These are phyloP conservation scores for Hydraecia micacea DNA, from an alignment of 2,888 invertebrate species.

Conservation along the genomic window DNA sequence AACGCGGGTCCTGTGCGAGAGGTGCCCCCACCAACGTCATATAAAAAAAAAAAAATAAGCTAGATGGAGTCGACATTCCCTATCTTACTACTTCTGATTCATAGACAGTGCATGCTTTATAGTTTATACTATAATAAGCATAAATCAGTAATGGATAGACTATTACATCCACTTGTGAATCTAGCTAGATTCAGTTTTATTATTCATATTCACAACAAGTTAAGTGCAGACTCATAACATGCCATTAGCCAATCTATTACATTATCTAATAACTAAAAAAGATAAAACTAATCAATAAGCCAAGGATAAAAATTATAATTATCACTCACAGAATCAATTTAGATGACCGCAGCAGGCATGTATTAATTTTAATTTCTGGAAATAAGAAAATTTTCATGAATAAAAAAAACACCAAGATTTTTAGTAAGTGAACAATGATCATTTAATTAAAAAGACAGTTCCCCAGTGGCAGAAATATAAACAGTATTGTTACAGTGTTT, in stretches of 20 bases:
- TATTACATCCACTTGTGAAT: conserved; percentile 19
- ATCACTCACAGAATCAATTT: conserved; percentile 78
- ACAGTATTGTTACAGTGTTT: conserved; percentile 25
- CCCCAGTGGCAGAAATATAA: conserved; percentile 6
- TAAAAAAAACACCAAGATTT: not conserved
- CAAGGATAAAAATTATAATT: not conserved
- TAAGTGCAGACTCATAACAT: not conserved
- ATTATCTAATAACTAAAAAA: conserved; percentile 4
- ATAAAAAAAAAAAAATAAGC: not conserved
- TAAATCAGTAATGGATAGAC: not conserved
- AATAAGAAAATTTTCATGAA: conserved; percentile 23
- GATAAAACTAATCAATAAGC: conserved; percentile 35
- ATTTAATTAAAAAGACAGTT: conserved; percentile 1
- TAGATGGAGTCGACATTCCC: not conserved
- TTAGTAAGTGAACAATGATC: not conserved
- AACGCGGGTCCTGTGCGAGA: too few relatives aligned
- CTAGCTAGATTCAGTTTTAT: not conserved
- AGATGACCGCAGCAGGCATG: conserved; percentile 66
- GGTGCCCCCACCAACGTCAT: too few relatives aligned
- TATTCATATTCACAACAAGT: conserved; percentile 23
- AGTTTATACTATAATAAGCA: not conserved
- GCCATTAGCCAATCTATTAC: conserved; percentile 1
- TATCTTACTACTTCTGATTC: not conserved
- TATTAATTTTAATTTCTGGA: conserved; percentile 65
- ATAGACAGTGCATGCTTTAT: not conserved